Evolutionary conservation across 2,888 invertebrate genomes (phyloP).

Genomic region (Cerceris rybyensis): DNA sequence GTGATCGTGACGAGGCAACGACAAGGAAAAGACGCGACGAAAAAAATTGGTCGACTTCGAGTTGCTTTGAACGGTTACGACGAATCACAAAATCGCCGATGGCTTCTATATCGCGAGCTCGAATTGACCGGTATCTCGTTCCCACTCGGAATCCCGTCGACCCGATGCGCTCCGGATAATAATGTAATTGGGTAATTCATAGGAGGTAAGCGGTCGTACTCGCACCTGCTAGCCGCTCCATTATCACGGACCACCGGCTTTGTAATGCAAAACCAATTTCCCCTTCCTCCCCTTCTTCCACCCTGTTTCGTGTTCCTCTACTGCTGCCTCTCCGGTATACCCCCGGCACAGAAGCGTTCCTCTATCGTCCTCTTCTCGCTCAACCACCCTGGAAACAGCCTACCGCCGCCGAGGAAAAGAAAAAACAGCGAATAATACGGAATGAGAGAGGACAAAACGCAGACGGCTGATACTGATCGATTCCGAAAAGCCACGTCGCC

Average conservation of each 20-base stretch:
- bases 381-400: background rate
- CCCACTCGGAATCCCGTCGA: conserved; percentile 1
- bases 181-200: conserved; percentile 67
- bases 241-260: conserved; percentile 63
- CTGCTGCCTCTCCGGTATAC: background rate
- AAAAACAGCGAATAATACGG: background rate
- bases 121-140: no score
- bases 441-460: background rate
- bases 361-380: background rate
- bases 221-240: conserved; percentile 49
- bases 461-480: background rate
- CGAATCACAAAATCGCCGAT: no score
- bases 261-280: conserved; percentile 70
- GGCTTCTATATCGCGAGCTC: no score
- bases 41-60: no score
- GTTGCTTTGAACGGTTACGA: no score
- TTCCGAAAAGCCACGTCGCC: no score
- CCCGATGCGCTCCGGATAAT: conserved; percentile 47
- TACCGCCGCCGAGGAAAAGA: background rate
- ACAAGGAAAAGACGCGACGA: no score
- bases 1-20: no score
- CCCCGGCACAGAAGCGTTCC: background rate
- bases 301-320: no score
- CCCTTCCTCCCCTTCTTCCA: conserved; percentile 20
- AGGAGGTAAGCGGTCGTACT: conserved; percentile 56